Evolutionary conservation across 1,140 invertebrate species (phyloP).

Genomic region (Hormaphis cornu): DNA sequence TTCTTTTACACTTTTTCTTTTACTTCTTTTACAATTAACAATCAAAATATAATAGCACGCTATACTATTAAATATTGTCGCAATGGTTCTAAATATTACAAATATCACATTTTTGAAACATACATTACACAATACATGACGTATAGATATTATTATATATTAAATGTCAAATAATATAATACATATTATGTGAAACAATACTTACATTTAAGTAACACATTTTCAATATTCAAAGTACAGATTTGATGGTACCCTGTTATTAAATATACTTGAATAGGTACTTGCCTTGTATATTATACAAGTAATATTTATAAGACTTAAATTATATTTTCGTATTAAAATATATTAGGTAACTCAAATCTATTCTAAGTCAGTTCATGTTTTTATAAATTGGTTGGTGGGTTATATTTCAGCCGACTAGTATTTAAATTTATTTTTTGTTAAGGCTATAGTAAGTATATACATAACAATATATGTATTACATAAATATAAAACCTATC

Average conservation of each 20-base stretch:
- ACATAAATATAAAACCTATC: too few relatives aligned
- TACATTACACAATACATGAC: too few relatives aligned
- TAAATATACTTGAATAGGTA: background rate
- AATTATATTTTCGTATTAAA: background rate
- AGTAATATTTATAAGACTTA: background rate
- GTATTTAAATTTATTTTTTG: too few relatives aligned
- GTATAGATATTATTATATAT: too few relatives aligned
- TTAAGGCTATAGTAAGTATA: too few relatives aligned
- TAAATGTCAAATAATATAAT: too few relatives aligned
- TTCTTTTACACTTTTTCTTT: background rate
- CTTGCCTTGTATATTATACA: background rate
- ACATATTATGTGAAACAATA: background rate
- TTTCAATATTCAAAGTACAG: conserved; percentile 15
- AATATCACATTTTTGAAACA: conserved; percentile 13
- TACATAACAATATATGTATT: too few relatives aligned
- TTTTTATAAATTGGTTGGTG: too few relatives aligned
- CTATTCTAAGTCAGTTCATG: too few relatives aligned
- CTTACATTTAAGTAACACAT: background rate
- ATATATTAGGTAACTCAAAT: too few relatives aligned
- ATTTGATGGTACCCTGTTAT: conserved; percentile 26
- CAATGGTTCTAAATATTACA: conserved; percentile 27
- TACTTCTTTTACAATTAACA: background rate
- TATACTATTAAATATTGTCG: conserved; percentile 23
- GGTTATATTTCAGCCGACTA: too few relatives aligned
- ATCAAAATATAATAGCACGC: background rate